These are phyloP conservation scores for Orchestes rusci DNA, from an alignment of 2,888 invertebrate species.

Conservation along the genomic window DNA sequence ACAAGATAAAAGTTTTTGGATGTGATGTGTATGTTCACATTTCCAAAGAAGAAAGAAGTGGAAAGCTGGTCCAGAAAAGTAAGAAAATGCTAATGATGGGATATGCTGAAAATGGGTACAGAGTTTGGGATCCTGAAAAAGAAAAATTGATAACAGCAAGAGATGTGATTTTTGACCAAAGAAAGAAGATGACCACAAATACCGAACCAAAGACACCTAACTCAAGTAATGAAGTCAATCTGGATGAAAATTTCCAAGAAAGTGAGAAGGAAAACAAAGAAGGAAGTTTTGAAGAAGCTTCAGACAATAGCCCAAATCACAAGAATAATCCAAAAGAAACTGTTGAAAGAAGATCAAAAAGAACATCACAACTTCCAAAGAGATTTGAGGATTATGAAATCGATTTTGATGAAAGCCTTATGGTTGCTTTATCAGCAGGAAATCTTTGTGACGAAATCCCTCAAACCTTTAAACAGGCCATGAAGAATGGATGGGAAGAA, in stretches of 20 bases:
- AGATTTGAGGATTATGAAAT: constrained; percentile 14
- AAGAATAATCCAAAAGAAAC: no score
- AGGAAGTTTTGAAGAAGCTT: no score
- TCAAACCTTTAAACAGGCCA: no score
- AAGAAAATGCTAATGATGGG: constrained; percentile 26
- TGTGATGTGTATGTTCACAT: constrained; percentile 29
- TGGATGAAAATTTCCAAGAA: no score
- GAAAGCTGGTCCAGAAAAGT: constrained; percentile 28
- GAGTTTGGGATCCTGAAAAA: constrained; percentile 17
- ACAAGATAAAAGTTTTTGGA: constrained; percentile 32
- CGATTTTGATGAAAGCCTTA: constrained; percentile 12
- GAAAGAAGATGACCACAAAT: constrained; percentile 5
- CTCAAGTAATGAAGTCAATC: no score
- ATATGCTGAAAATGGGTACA: constrained; percentile 22
- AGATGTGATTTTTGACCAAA: constrained; percentile 24
- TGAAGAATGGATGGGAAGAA: no score
- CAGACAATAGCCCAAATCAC: no score
- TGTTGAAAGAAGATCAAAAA: constrained; percentile 1
- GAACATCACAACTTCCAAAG: constrained; percentile 1
- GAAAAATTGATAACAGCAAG: constrained; percentile 14
- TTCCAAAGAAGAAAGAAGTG: constrained; percentile 23
- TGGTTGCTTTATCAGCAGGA: constrained; percentile 10
- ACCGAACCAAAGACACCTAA: no score
- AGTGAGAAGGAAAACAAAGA: no score
- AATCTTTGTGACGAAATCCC: neutral